Conservation (phyloP, 2,888 invertebrate genomes). For the Opisthograptis luteolata region DNA sequence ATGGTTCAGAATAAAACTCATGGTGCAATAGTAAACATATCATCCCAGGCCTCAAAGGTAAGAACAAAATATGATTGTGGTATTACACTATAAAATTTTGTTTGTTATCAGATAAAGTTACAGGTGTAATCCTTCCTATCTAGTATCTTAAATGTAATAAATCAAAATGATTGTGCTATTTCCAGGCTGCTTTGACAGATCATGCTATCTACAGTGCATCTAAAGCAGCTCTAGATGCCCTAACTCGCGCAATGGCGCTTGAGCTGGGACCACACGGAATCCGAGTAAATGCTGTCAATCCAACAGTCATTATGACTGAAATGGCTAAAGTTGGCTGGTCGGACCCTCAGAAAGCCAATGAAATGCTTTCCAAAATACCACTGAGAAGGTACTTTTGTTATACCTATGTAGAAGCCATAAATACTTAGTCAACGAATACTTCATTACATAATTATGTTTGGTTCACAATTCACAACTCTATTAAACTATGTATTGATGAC, state of each 20-base stretch:
- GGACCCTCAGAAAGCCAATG: conserved; percentile 89
- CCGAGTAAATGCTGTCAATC: conserved; percentile 96
- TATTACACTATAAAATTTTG: not conserved
- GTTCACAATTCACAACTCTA: no score
- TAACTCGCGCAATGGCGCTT: conserved; percentile 93
- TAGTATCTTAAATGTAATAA: not conserved
- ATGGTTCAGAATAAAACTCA: conserved; percentile 88
- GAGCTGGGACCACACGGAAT: conserved; percentile 94
- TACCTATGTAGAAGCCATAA: no score
- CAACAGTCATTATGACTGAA: conserved; percentile 96
- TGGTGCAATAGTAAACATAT: conserved; percentile 95
- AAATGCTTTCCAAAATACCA: conserved; percentile 93
- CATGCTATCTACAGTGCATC: conserved; percentile 94
- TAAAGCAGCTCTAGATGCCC: conserved; percentile 95
- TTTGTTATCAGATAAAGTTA: conserved; percentile 26
- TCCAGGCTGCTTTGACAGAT: conserved; percentile 87
- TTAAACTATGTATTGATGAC: no score
- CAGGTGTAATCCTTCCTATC: conserved; percentile 33
- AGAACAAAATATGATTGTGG: conserved; percentile 22
- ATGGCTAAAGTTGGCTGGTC: conserved; percentile 95
- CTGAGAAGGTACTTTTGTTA: conserved; percentile 87
- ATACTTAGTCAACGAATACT: no score
- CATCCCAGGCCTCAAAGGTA: conserved; percentile 93
- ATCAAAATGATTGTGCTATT: no score
- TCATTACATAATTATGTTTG: no score